These are phyloP conservation scores for Agrenia bidenticulata DNA, from an alignment of 2,888 invertebrate species.

Conservation along the genomic window DNA sequence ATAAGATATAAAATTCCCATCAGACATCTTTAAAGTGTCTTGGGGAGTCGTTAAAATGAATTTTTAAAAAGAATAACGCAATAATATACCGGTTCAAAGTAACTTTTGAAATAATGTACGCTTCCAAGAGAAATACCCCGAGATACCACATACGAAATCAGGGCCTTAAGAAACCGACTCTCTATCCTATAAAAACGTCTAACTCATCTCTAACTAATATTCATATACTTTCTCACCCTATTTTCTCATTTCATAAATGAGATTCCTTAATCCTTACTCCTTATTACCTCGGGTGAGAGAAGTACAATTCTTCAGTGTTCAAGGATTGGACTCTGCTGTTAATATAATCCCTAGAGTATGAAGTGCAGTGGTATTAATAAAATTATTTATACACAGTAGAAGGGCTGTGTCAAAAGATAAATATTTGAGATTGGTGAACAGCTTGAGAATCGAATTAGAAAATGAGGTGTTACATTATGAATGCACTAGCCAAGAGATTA, in stretches of 20 bases:
- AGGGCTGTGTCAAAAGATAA: conserved; percentile 5
- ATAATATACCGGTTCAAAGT: neutral
- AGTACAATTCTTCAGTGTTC: too few relatives aligned
- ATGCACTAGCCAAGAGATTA: conserved; percentile 24
- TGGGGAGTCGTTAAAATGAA: conserved; percentile 41
- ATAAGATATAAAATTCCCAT: neutral
- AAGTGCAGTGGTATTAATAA: too few relatives aligned
- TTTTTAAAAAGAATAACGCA: conserved; percentile 36
- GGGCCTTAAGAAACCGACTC: too few relatives aligned
- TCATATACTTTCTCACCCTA: conserved; percentile 20
- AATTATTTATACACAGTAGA: neutral
- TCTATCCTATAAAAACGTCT: neutral
- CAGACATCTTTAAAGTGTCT: conserved; percentile 29
- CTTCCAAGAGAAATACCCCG: too few relatives aligned
- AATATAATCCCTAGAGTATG: too few relatives aligned
- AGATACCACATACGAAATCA: too few relatives aligned
- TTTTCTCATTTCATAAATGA: conserved; percentile 16
- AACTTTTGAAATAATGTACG: neutral
- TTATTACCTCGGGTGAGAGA: too few relatives aligned
- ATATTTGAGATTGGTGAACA: conserved; percentile 24
- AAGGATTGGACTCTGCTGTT: too few relatives aligned
- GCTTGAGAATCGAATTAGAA: conserved; percentile 29
- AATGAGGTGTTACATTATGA: conserved; percentile 40
- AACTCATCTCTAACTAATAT: neutral
- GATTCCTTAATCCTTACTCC: conserved; percentile 10